Base-by-base conservation (phyloP, 2,113 vertebrate species). In the Megaceryle maxima region DNA sequence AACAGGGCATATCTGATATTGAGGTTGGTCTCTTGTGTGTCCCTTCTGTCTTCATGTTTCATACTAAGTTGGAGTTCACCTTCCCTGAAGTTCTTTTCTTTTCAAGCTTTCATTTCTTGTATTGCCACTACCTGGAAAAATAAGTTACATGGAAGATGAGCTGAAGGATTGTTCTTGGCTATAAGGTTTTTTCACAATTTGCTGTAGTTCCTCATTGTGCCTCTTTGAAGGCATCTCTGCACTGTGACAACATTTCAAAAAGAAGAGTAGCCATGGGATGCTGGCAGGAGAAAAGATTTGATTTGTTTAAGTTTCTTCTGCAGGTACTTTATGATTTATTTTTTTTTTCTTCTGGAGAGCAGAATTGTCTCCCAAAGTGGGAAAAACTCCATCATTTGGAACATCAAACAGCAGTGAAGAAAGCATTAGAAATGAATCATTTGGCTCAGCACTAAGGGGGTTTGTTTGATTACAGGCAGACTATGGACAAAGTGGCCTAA, bases 401-500 rank as follows among this genome's bases (percentile, higher is more conserved):
- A 83, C 73, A 73, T 31, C 66, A 89, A 84, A 92, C 53, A 73
- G 53, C 31, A 87, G 64, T 20, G 62, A 74, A 90, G 29, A 60
- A 93, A 55, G n/a, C 25, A 92, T 94, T 94, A 92, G 95, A 94
- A 92, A 94, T 82, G 5, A 69, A 96, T 84, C 20, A 44, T 50
- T 73, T 72, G 35, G 68, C 44, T 84, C 48, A 86, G 94, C 43
- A 78, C 33, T n/a, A 55, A 72, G 37, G 35, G 60, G 0, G 87
- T 94, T 82, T 88, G 77, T 78, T 83, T 69, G n/a, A 29, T 87
- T 83, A 69, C 86, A 90, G 57, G 64, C 20, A 92, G 68, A 66
- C 39, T 37, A 20, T 66, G 73, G 77, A 84, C 83, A 50, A 87
- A 92, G 59, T 82, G 55, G 83, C 53, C 77, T 92, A 84, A 84